A percentile compares a stretch with the other conserved stretches of the same genome.
Conservation (phyloP, 2,113 vertebrate species). For the Cathartes aura region DNA sequence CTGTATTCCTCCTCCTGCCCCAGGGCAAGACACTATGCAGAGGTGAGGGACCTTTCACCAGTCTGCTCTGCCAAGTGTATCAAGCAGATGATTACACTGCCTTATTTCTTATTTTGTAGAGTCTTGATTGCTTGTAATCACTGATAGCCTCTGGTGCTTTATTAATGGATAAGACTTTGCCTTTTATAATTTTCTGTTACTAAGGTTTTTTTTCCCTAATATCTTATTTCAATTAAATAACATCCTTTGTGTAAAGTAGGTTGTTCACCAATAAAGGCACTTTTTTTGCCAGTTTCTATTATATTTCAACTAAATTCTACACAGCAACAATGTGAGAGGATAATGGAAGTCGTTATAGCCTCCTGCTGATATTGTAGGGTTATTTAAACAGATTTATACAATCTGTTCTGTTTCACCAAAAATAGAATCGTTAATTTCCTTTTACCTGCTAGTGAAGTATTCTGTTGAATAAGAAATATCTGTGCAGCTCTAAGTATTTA, state of each 20-base stretch:
- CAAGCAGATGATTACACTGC: background rate
- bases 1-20: background rate
- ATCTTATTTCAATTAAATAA: background rate
- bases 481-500: background rate
- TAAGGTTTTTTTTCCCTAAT: background rate
- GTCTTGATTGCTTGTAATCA: background rate
- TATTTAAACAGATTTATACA: background rate
- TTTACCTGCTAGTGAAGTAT: background rate
- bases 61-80: background rate
- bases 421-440: background rate
- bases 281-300: background rate
- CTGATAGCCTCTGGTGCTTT: background rate
- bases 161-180: background rate
- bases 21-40: background rate
- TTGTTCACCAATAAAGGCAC: background rate
- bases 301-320: background rate
- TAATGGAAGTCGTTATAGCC: background rate
- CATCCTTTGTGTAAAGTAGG: background rate
- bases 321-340: background rate
- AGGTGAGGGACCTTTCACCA: background rate
- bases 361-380: background rate
- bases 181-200: background rate
- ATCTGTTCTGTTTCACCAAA: background rate
- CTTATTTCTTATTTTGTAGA: background rate
- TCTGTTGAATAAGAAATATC: background rate